Percentiles rank a stretch among this genome's conserved stretches.
Evolutionary conservation across 1,140 invertebrate genomes (phyloP).

Genomic region (Heliconius nattereri): DNA sequence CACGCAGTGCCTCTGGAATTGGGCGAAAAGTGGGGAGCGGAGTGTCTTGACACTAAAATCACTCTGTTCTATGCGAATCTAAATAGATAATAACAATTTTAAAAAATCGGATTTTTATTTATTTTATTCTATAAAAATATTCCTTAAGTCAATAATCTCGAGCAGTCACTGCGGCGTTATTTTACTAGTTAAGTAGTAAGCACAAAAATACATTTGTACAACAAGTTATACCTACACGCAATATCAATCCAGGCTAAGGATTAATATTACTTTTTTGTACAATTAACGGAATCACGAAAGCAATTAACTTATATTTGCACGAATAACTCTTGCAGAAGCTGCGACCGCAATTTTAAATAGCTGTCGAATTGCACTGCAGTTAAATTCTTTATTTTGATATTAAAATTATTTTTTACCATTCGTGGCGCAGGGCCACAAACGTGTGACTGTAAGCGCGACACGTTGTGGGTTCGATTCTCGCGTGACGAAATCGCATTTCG

Average conservation of each 20-base stretch:
- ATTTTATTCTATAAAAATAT: no score
- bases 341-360: constrained; percentile 6
- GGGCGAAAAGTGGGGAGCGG: no score
- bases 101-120: no score
- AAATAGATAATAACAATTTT: no score
- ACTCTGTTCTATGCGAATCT: no score
- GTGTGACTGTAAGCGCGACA: no score
- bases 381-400: neutral
- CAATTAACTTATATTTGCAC: constrained; percentile 20
- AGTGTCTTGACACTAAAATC: no score
- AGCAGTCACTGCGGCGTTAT: neutral
- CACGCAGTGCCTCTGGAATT: no score
- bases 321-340: constrained; percentile 17
- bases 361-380: neutral
- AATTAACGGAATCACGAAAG: constrained; percentile 24
- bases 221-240: constrained; percentile 8
- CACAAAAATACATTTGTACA: neutral
- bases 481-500: no score
- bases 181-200: neutral
- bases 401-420: neutral
- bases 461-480: no score
- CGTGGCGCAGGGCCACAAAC: no score
- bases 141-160: no score
- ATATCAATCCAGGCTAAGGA: constrained; percentile 25
- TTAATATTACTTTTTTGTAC: constrained; percentile 8